Conservation (phyloP, 2,113 vertebrate genomes). For the Solea solea region DNA sequence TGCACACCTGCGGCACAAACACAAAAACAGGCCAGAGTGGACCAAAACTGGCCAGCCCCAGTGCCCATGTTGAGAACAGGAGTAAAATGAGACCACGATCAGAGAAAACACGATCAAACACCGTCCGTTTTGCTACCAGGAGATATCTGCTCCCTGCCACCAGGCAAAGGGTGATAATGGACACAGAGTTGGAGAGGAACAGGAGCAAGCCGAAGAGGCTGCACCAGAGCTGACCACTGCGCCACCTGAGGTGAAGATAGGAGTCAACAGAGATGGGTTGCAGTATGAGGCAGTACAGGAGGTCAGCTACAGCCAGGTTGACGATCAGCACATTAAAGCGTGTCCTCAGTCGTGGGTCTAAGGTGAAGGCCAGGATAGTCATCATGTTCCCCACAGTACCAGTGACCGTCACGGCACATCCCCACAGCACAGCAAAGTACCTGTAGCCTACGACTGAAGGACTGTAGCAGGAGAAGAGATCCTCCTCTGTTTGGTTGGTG, state of each 20-base stretch:
- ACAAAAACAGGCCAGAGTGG: conserved; percentile 85
- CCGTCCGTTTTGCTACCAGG: conserved; percentile 80
- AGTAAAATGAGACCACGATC: conserved; percentile 72
- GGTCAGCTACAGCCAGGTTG: conserved; percentile 86
- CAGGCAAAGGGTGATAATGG: conserved; percentile 88
- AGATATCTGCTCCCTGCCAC: conserved; percentile 86
- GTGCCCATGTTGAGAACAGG: conserved; percentile 77
- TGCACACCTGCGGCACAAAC: conserved; percentile 88
- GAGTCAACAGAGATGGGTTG: conserved; percentile 88
- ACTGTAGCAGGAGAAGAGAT: conserved; percentile 85
- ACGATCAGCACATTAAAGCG: conserved; percentile 89
- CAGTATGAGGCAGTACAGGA: conserved; percentile 87
- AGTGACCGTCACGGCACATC: conserved; percentile 78
- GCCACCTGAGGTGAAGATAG: conserved; percentile 88
- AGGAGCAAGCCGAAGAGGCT: conserved; percentile 85
- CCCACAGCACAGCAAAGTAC: conserved; percentile 86
- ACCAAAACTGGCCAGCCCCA: conserved; percentile 82
- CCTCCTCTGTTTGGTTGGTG: conserved; percentile 56
- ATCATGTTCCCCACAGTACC: conserved; percentile 87
- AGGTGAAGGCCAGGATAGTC: conserved; percentile 85
- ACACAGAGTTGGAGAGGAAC: conserved; percentile 88
- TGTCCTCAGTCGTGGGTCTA: conserved; percentile 81
- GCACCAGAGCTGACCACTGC: conserved; percentile 82
- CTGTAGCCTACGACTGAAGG: conserved; percentile 83
- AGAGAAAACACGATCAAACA: conserved; percentile 84